phyloP scores from a whole-genome alignment of 2,113 vertebrate genomes.

The Ptilonorhynchus violaceus region DNA sequence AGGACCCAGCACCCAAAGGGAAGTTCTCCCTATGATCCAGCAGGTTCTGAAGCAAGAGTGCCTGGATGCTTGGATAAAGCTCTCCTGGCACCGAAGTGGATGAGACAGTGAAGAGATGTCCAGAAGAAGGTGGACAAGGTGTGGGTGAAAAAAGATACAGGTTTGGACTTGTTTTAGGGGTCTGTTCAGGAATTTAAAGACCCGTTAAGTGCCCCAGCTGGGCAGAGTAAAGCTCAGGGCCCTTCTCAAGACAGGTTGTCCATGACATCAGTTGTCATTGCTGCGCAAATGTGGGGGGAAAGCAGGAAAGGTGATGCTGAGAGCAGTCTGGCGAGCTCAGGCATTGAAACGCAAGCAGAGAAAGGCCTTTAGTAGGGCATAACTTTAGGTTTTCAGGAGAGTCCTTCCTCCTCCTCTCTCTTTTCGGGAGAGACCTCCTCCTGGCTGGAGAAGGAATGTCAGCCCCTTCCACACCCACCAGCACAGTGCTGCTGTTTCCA shows the following conservation, averaged over 20 bases:
- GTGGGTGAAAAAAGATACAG: not conserved
- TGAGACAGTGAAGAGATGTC: not conserved
- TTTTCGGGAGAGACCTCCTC: not conserved
- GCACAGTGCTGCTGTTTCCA: not conserved
- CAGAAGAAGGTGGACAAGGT: not conserved
- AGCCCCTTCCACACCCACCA: not conserved
- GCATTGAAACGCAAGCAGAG: not conserved
- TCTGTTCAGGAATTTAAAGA: not conserved
- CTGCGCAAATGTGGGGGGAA: not conserved
- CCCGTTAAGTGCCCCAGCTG: not conserved
- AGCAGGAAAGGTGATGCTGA: not conserved
- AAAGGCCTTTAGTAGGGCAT: not conserved
- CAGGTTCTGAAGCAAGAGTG: not conserved
- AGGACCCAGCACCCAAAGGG: not conserved
- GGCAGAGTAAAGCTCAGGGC: not conserved
- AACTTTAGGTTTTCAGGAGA: not conserved
- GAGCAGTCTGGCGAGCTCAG: not conserved
- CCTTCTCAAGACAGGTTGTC: not conserved
- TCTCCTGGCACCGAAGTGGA: not conserved
- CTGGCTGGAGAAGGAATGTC: not conserved
- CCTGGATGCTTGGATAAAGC: not conserved
- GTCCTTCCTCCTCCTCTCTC: not conserved
- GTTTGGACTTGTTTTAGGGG: not conserved
- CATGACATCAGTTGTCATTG: not conserved
- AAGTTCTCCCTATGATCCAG: not conserved